Conservation (phyloP, 2,797 vertebrate species). For the Microtus agrestis region DNA sequence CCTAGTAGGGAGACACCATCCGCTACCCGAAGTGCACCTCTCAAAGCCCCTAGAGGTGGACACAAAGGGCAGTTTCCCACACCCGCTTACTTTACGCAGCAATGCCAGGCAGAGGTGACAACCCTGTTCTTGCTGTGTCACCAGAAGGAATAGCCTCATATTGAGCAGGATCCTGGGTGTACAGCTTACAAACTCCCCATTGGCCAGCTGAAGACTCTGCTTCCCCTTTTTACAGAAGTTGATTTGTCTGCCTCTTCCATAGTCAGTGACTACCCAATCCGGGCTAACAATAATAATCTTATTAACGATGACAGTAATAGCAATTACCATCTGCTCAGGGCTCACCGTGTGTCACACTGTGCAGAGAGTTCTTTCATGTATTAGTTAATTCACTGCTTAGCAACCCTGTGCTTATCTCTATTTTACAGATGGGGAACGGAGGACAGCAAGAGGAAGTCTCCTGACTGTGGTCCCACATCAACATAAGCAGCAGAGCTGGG, state of each 20-base stretch:
- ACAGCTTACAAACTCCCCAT: no score
- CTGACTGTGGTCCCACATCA: not conserved
- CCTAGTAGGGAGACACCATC: not conserved
- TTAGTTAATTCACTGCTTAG: not conserved
- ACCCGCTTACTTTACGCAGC: not conserved
- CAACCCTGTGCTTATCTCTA: not conserved
- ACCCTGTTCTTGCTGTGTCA: not conserved
- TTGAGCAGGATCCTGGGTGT: not conserved
- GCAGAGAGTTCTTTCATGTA: not conserved
- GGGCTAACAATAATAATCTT: not conserved
- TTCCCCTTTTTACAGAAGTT: not conserved
- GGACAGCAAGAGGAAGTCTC: not conserved
- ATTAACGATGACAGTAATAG: not conserved
- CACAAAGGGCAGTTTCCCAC: not conserved
- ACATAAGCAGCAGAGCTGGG: not conserved
- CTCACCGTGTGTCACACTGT: not conserved
- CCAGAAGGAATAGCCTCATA: not conserved
- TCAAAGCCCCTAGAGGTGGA: slow-evolving; percentile 1
- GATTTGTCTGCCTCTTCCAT: not conserved
- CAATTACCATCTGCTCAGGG: not conserved
- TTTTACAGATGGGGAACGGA: slow-evolving; percentile 29
- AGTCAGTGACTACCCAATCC: not conserved
- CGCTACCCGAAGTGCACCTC: slow-evolving; percentile 12
- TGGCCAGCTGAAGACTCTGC: not conserved
- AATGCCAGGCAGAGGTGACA: not conserved